Evolutionary conservation across 2,888 invertebrate species (phyloP).

Genomic region (Lasioglossum oenotherae): DNA sequence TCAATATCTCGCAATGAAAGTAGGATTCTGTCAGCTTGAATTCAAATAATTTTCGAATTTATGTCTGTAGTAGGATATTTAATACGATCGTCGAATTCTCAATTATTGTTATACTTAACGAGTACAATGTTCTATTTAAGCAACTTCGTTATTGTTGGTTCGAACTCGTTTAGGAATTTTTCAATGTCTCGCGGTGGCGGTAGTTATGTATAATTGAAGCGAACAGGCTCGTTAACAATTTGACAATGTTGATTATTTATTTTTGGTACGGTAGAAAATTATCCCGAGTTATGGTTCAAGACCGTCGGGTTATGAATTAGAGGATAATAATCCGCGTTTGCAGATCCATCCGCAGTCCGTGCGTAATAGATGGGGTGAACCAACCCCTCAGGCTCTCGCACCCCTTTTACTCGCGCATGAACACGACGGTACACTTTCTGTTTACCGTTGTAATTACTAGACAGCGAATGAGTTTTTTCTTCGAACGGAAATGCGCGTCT

Average conservation of each 20-base stretch:
- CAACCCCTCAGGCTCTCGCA: neutral
- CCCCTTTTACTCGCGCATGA: constrained; percentile 6
- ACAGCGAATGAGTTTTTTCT: neutral
- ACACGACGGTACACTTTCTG: constrained; percentile 8
- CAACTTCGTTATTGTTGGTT: neutral
- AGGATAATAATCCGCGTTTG: neutral
- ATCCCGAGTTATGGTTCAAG: neutral
- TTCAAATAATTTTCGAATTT: neutral
- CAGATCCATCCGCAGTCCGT: constrained; percentile 2
- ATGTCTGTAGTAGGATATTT: neutral
- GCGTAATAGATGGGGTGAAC: constrained; percentile 2
- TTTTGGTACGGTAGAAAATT: neutral
- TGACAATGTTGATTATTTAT: neutral
- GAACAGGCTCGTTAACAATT: neutral
- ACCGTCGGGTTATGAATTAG: neutral
- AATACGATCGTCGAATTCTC: neutral
- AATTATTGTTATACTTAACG: neutral
- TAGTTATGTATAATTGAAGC: neutral
- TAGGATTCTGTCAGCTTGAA: neutral
- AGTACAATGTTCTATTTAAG: neutral
- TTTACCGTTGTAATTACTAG: constrained; percentile 8
- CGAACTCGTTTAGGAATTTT: neutral
- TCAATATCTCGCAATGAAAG: neutral
- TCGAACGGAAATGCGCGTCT: constrained; percentile 1
- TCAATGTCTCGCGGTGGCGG: neutral